phyloP scores from a whole-genome alignment of 2,797 vertebrate genomes.

The Sebastes matsubarae region DNA sequence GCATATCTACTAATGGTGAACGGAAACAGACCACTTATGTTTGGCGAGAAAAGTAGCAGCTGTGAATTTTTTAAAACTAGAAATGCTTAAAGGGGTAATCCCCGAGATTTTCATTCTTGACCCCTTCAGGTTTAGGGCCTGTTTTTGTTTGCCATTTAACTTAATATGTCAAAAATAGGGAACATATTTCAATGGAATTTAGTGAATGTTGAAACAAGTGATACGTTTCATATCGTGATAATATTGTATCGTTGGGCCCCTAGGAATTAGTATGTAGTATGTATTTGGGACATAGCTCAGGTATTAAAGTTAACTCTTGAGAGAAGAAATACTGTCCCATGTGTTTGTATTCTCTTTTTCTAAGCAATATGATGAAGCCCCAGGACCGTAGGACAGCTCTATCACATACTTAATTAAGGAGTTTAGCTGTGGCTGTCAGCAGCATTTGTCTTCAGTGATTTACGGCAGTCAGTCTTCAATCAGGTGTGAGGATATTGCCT shows the following conservation, averaged over 20 bases:
- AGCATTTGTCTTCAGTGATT: constrained; percentile 41
- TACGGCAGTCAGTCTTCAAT: constrained; percentile 17
- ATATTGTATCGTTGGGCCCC: no score
- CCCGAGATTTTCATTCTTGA: background rate
- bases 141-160: background rate
- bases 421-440: constrained; percentile 30
- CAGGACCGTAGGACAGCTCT: background rate
- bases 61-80: constrained; percentile 22
- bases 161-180: background rate
- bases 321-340: background rate
- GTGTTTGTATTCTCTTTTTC: background rate
- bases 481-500: constrained; percentile 15
- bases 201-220: background rate
- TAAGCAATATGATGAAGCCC: background rate
- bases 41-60: constrained; percentile 53
- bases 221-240: background rate
- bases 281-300: background rate
- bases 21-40: constrained; percentile 43
- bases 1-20: constrained; percentile 51
- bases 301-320: background rate
- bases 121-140: background rate
- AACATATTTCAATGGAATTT: background rate
- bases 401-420: constrained; percentile 33
- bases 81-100: constrained; percentile 18
- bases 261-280: background rate